Conservation (phyloP, 1,140 invertebrate species). For the Tetragonula clypearis region DNA sequence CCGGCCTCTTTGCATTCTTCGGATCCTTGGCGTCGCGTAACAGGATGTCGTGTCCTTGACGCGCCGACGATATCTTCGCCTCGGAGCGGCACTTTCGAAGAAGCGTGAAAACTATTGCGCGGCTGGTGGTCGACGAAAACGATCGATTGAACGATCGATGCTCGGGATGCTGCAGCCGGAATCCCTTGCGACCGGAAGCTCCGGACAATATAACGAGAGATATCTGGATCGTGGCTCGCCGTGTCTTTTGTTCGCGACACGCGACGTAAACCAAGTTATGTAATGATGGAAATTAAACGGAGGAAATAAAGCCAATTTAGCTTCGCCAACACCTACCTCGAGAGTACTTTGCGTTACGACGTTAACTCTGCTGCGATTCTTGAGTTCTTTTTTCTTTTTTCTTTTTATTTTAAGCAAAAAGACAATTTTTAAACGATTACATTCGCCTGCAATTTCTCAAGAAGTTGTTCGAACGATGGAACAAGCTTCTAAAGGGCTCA, state of each 20-base stretch:
- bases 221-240: not conserved
- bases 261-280: not conserved
- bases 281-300: not conserved
- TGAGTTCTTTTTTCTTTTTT: not conserved
- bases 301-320: constrained; percentile 6
- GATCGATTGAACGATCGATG: not conserved
- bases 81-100: constrained; percentile 9
- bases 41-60: constrained; percentile 68
- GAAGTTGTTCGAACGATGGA: not conserved
- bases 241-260: not conserved
- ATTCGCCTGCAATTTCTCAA: too few relatives aligned
- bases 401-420: not conserved
- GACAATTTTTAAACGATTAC: not conserved
- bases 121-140: not conserved
- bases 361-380: not conserved
- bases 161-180: not conserved
- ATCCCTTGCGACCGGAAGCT: not conserved
- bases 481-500: not conserved
- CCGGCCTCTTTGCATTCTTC: constrained; percentile 62
- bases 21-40: constrained; percentile 61
- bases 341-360: not conserved
- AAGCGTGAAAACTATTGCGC: constrained; percentile 2
- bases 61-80: constrained; percentile 23
- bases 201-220: not conserved
- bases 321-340: not conserved